These are phyloP conservation scores for Nyctibius bracteatus DNA, from an alignment of 2,113 vertebrate genomes.

Conservation along the genomic window DNA sequence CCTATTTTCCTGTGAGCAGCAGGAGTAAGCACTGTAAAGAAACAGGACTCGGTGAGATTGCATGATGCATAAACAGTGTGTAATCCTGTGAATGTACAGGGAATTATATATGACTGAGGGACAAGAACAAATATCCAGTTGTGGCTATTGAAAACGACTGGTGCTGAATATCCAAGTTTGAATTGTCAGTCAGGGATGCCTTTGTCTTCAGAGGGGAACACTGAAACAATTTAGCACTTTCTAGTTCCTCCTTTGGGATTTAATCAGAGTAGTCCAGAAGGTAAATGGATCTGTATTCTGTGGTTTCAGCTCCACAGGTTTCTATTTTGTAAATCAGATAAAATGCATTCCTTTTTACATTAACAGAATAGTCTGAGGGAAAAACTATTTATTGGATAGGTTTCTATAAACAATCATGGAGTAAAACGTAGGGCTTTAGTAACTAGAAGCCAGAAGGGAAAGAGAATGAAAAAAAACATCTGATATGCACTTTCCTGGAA, in stretches of 20 bases:
- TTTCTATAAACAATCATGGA: slow-evolving; percentile 26
- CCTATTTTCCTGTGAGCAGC: slow-evolving; percentile 76
- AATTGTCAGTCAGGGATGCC: background rate
- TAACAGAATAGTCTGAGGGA: background rate
- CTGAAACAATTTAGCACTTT: background rate
- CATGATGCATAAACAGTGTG: slow-evolving; percentile 71
- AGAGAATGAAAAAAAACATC: background rate
- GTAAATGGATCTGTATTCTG: background rate
- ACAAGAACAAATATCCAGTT: slow-evolving; percentile 41
- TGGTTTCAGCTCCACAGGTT: background rate
- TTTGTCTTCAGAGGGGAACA: background rate
- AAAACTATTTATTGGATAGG: slow-evolving; percentile 1
- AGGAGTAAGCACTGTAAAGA: slow-evolving; percentile 74
- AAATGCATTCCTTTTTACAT: slow-evolving; percentile 1
- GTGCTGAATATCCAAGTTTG: background rate
- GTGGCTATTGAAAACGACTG: background rate
- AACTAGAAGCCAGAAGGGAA: background rate
- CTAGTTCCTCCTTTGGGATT: background rate
- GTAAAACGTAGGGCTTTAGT: background rate
- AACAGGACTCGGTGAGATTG: slow-evolving; percentile 62
- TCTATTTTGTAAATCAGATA: slow-evolving; percentile 11
- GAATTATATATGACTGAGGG: slow-evolving; percentile 58
- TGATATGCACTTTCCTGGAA: background rate
- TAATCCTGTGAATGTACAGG: slow-evolving; percentile 70
- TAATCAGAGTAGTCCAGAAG: background rate